These are phyloP conservation scores for Lagodon rhomboides DNA, from an alignment of 2,797 vertebrate species.

Conservation along the genomic window DNA sequence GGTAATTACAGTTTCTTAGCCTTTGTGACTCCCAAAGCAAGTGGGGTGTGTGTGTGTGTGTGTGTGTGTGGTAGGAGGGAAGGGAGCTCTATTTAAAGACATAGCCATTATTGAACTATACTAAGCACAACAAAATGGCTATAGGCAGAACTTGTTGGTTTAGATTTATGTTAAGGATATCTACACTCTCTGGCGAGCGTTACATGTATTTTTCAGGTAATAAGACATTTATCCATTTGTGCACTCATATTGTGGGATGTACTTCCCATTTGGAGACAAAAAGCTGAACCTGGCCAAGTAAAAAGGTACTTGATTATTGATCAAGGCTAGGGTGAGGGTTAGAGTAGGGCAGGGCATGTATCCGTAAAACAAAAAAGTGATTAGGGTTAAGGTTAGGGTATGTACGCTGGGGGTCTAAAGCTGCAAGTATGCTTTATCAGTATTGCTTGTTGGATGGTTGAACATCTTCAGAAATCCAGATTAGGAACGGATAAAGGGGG, in stretches of 20 bases:
- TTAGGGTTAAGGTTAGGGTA: neutral
- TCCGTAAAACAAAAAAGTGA: neutral
- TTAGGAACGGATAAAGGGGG: neutral
- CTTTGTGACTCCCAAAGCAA: slow-evolving; percentile 7
- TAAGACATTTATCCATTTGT: neutral
- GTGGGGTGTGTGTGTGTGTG: neutral
- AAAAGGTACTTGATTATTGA: too few relatives aligned
- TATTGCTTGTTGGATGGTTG: neutral
- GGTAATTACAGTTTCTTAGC: slow-evolving; percentile 56
- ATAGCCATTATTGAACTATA: neutral
- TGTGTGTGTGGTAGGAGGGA: neutral
- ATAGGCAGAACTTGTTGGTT: neutral
- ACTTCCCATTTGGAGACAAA: neutral
- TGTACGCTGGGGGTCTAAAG: neutral
- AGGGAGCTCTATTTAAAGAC: slow-evolving; percentile 13
- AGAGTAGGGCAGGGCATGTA: neutral
- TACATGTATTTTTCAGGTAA: neutral
- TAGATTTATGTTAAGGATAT: too few relatives aligned
- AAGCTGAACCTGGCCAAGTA: neutral
- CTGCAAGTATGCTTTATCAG: neutral
- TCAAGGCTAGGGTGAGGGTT: too few relatives aligned
- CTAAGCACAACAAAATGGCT: neutral
- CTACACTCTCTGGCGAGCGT: neutral
- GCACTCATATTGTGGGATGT: neutral
- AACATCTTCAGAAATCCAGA: neutral